Base-by-base conservation (phyloP, 2,797 vertebrate species). In the Artibeus lituratus region DNA sequence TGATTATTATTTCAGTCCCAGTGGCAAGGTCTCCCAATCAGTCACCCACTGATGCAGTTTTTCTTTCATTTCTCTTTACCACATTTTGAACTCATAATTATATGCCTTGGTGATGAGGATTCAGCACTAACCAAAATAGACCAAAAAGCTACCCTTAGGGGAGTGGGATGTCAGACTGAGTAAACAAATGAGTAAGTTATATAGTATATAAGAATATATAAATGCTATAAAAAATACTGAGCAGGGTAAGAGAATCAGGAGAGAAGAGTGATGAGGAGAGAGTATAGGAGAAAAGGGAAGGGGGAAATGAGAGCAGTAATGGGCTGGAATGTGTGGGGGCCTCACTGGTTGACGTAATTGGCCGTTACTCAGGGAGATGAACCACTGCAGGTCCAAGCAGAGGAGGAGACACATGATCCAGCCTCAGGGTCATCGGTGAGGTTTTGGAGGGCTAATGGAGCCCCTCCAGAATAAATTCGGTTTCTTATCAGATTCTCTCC, bases 81-180 rank as follows among this genome's bases (percentile, higher is more conserved):
- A 62, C 24, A 47, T 91, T 89, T 94, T 69, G 80, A 90, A 80
- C 11, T 73, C 35, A 3, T 37, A 47, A 32, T 70, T 82, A 32
- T 22, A 6, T 74, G 55, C n/a, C 59, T 81, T 83, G n/a, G 82
- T 81, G 32, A 80, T 55, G 37, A 51, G 51, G 42, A 44, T 29
- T n/a, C 1, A 11, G 80, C 42, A 35, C 39, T 65, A 59, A 77
- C 51, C 59, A 90, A 53, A 90, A 69, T 6, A 72, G 81, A 78
- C 12, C 24, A 7, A 12, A 84, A 76, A 86, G n/a, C 10, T 87
- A 3, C 35, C 6, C 19, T n/a, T 81, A 42, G 51, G 24, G 24
- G 51, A 72, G 18, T 78, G 44, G 19, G 12, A 3, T 87, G 44
- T 70, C 70, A 84, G 74, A 55, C 22, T 49, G 32, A 91, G n/a